A percentile compares a stretch with the other conserved stretches of the same genome.
Conservation (phyloP, 2,888 invertebrate genomes). For the Drosophila nigritarsus region DNA sequence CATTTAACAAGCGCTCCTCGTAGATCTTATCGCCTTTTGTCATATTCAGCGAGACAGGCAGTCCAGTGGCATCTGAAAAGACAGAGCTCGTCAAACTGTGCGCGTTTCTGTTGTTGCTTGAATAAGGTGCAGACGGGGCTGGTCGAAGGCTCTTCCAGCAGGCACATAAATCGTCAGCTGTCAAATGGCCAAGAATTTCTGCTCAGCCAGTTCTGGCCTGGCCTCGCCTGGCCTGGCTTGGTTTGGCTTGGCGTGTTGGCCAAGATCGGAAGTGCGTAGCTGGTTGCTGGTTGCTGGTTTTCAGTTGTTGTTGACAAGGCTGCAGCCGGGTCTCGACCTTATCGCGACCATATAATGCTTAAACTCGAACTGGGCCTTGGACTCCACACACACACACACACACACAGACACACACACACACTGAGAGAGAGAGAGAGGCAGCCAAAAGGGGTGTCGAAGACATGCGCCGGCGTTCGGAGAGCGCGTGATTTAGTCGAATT, state of each 20-base stretch:
- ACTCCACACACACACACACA: not conserved
- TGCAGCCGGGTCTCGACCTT: conserved; percentile 43
- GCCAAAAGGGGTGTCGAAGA: conserved; percentile 68
- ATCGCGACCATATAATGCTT: conserved; percentile 60
- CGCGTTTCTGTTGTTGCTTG: not conserved
- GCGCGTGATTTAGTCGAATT: conserved; percentile 86
- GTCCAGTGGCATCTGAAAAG: conserved; percentile 54
- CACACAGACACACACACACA: not conserved
- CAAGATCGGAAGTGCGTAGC: conserved; percentile 77
- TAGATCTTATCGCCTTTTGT: conserved; percentile 76
- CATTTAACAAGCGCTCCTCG: conserved; percentile 74
- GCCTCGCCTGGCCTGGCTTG: conserved; percentile 23
- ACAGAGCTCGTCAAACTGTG: conserved; percentile 49
- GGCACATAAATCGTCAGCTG: conserved; percentile 81
- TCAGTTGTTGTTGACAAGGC: conserved; percentile 12
- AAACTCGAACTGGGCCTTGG: conserved; percentile 35
- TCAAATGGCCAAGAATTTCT: conserved; percentile 76
- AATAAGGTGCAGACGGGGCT: conserved; percentile 35
- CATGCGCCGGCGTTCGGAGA: conserved; percentile 70
- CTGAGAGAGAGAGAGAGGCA: not conserved
- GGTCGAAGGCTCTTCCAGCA: conserved; percentile 32
- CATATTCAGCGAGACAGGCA: conserved; percentile 70
- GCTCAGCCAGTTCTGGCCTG: conserved; percentile 27
- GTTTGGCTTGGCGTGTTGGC: conserved; percentile 55
- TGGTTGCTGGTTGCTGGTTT: conserved; percentile 16